Evolutionary conservation across 2,888 invertebrate species (phyloP).

Genomic region (Rotaria macrura): DNA sequence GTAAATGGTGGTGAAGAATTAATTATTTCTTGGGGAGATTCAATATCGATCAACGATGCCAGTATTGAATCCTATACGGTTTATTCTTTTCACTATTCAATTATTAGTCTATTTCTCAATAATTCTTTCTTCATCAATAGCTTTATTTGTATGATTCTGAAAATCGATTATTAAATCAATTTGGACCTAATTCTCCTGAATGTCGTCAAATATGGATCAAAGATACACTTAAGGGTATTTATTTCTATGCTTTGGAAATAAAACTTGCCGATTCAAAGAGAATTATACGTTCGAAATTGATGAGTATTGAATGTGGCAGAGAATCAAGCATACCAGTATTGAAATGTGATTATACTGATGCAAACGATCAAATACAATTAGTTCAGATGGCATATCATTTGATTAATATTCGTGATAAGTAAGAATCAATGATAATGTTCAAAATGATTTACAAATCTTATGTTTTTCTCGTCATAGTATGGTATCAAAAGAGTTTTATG

Average conservation of each 20-base stretch:
- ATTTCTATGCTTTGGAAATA: not conserved
- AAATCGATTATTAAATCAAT: not conserved
- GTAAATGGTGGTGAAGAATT: not conserved
- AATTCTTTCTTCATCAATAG: not conserved
- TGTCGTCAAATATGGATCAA: not conserved
- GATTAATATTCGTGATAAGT: not conserved
- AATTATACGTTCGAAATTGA: not conserved
- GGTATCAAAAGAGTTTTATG: not conserved
- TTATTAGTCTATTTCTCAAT: too few relatives aligned
- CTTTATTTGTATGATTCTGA: not conserved
- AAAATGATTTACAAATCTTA: too few relatives aligned
- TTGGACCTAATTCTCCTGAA: not conserved
- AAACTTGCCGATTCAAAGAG: not conserved
- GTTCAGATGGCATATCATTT: not conserved
- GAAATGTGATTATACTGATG: not conserved
- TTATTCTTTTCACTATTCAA: not conserved
- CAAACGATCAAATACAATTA: not conserved
- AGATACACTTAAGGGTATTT: not conserved
- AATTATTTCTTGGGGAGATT: not conserved
- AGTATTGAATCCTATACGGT: not conserved
- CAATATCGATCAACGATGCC: not conserved
- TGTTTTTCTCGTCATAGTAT: not conserved
- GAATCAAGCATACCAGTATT: not conserved
- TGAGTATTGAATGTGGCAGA: not conserved
- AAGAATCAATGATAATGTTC: not conserved